Base-by-base conservation (phyloP, 2,888 invertebrate genomes). In the Caenorhabditis sp. region DNA sequence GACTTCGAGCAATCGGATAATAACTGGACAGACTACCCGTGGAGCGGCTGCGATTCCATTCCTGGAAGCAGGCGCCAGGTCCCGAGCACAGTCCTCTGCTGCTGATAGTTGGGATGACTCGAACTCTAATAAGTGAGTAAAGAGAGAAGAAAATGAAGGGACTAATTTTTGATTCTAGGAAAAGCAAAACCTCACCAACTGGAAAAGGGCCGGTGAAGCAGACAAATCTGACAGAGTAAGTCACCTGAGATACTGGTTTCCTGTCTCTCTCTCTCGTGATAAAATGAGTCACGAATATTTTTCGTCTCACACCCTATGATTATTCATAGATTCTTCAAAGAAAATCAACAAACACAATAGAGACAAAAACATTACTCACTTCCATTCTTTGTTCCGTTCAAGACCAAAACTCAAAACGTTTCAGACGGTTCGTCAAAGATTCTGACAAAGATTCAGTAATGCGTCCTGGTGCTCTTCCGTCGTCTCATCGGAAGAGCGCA, bases 151-250 rank as follows among this genome's bases (percentile, higher is more conserved):
- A 16, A 35, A 22, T 51, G 6, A 16, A 10, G 1, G 31, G 4
- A 14, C 6, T 7, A 6, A 31, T 31, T 61, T 38, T 24, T 41
- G 1, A 5, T 41, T 61, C n/a, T 44, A 79, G 77, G 28, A 64
- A 69, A 28, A 54, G 80, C 59, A 84, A 84, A 38, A 68, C 64
- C 14, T 80, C 84, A 54, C 84, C 80, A n/a, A 58, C 68, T 26
- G 82, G 68, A 28, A 74, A 63, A 58, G 44, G 76, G 3, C 73
- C 73, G 19, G 82, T 82, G 22, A 79, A 77, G n/a, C 73, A 73
- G 28, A 79, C 70, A 5, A 74, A 79, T 28, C 16, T 66, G 24
- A 79, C 83, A 38, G 75, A 79, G 79, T 83, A 28, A 74, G 77
- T 77, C 26, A 19, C 19, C 19, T 49, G 19, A 49, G 19, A 49